Percentiles rank a stretch among this genome's conserved stretches.
Evolutionary conservation across 2,113 vertebrate species (phyloP).

Genomic region (Ciconia stormi): DNA sequence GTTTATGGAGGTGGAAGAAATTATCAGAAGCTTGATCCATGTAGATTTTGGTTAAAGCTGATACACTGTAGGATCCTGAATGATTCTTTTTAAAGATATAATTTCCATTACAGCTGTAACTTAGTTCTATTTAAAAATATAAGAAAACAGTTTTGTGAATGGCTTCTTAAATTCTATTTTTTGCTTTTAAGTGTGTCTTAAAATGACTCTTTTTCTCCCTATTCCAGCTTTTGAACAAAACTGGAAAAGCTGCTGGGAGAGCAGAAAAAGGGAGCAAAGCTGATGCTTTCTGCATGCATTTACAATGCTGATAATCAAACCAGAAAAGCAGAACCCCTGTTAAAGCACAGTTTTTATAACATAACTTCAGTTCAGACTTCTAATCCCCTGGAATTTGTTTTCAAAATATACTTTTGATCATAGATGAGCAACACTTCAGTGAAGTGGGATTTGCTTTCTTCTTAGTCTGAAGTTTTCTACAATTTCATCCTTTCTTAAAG

Average conservation of each 20-base stretch:
- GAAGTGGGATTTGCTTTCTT: not conserved
- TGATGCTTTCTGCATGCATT: not conserved
- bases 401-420: not conserved
- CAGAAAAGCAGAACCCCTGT: not conserved
- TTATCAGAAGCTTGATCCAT: not conserved
- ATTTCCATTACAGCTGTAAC: not conserved
- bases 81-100: not conserved
- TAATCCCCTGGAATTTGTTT: not conserved
- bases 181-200: not conserved
- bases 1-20: not conserved
- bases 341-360: not conserved
- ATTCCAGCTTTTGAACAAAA: not conserved
- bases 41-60: not conserved
- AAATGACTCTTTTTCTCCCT: not conserved
- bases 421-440: not conserved
- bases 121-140: not conserved
- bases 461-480: not conserved
- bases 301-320: not conserved
- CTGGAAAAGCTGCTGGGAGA: not conserved
- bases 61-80: not conserved
- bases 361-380: not conserved
- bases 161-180: not conserved
- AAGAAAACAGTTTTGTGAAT: not conserved
- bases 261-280: not conserved
- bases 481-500: not conserved